Base-by-base conservation (phyloP, 1,140 invertebrate species). In the Plodia interpunctella region DNA sequence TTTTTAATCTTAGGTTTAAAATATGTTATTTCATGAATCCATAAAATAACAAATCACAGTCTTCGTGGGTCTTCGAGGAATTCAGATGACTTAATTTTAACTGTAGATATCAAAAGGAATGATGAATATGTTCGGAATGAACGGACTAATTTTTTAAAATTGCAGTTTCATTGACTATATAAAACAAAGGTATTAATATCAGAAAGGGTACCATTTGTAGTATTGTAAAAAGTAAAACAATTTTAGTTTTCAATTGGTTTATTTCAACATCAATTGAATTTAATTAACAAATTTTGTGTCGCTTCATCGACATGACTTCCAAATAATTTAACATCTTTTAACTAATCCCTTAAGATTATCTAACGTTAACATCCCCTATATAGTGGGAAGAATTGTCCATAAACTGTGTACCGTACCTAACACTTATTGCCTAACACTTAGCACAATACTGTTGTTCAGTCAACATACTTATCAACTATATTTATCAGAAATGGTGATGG, bases 241-340 rank as follows among this genome's bases (percentile, higher is more conserved):
- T 15, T 15, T 44, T 15, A 44, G 13, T 15, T 44, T 44, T 44
- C 38, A 15, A 3, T 44, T 44, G 13, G 38, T 44, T 44, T 44
- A 44, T 44, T 44, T 44, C n/a, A 44, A 44, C 38, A n/a, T 44
- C 38, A 44, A 44, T 15, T 44, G 38, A 15, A 44, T 44, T 44
- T 44, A 5, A 17, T 44, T 44, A 44, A 44, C 38, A 44, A 38
- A 44, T 44, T 44, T 44, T 44, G 38, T 44, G 38, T 44, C 38
- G 38, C 38, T 44, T 44, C 38, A 10, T 44, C 38, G 38, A 44
- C 38, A 15, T 44, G 13, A 44, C 13, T 44, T 44, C 38, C 38
- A 44, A 44, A 44, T 44, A 44, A 15, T 44, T 44, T 44, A 44
- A 44, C 38, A 15, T 15, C 11, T 32, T 15, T 9, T 35, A 11